Evolutionary conservation across 2,888 invertebrate species (phyloP).

Genomic region (Sinotaia quadrata): DNA sequence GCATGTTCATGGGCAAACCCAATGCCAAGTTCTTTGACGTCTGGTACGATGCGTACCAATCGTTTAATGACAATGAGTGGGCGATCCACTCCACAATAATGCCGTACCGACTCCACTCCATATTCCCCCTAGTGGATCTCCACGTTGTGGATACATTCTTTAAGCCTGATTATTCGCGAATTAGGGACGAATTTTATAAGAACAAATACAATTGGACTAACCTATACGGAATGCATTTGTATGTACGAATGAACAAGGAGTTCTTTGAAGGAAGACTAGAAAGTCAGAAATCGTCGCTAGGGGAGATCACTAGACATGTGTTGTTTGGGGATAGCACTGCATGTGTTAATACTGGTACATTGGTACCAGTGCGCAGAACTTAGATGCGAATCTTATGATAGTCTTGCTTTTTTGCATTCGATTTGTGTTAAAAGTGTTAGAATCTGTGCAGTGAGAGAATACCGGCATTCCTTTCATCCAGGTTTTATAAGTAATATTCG

Average conservation of each 20-base stretch:
- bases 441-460: too few species aligned
- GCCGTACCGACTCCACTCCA: not conserved
- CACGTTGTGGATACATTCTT: not conserved
- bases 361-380: too few species aligned
- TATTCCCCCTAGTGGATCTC: not conserved
- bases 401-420: too few species aligned
- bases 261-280: not conserved
- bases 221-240: not conserved
- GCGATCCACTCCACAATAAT: conserved; percentile 2
- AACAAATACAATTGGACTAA: conserved; percentile 1
- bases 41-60: not conserved
- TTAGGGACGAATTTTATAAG: not conserved
- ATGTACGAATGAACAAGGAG: not conserved
- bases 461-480: too few species aligned
- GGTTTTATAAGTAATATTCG: too few species aligned
- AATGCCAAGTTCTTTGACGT: not conserved
- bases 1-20: conserved; percentile 1
- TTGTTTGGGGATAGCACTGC: conserved; percentile 8
- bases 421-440: too few species aligned
- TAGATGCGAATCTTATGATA: too few species aligned
- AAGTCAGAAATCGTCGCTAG: not conserved
- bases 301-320: not conserved
- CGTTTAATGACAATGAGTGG: not conserved
- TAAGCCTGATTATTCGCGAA: not conserved
- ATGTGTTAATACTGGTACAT: too few species aligned